These are phyloP conservation scores for Cyrtorhinus lividipennis DNA, from an alignment of 1,140 invertebrate species.

Conservation along the genomic window DNA sequence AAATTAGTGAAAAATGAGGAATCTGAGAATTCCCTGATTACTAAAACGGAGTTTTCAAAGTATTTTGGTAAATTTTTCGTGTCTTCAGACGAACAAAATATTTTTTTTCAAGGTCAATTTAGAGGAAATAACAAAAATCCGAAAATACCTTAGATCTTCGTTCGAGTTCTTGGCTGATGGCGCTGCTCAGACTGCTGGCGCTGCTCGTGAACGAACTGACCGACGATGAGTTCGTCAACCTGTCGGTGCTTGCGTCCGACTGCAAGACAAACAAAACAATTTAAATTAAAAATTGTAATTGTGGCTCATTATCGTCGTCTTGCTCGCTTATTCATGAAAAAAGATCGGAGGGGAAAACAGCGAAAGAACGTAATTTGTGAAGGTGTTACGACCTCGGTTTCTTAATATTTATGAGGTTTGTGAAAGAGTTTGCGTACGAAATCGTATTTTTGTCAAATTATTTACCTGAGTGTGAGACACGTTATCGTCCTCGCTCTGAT, in stretches of 20 bases:
- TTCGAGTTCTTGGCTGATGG: slow-evolving; percentile 46
- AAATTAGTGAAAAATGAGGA: too few species aligned
- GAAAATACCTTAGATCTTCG: slow-evolving; percentile 49
- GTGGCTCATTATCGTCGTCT: too few species aligned
- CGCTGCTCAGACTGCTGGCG: slow-evolving; percentile 27
- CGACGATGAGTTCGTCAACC: slow-evolving; percentile 24
- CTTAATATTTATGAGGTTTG: slow-evolving; percentile 3
- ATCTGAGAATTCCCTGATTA: too few species aligned
- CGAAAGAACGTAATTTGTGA: too few species aligned
- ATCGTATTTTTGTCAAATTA: background rate
- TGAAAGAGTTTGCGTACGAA: background rate
- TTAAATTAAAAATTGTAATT: background rate
- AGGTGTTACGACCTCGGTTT: too few species aligned
- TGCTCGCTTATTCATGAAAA: too few species aligned
- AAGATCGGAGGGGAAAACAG: too few species aligned
- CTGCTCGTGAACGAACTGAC: slow-evolving; percentile 24
- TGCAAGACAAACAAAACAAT: slow-evolving; percentile 13
- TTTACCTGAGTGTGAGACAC: slow-evolving; percentile 19
- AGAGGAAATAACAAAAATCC: too few species aligned
- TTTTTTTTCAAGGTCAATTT: too few species aligned
- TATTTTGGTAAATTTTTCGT: too few species aligned
- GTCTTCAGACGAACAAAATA: too few species aligned
- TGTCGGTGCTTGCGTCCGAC: slow-evolving; percentile 20
- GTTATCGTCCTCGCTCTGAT: slow-evolving; percentile 26
- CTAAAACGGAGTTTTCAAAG: too few species aligned